Evolutionary conservation across 2,113 vertebrate genomes (phyloP), one percentile per base, ranked within the genome.

Genomic region (Heterotis niloticus): DNA sequence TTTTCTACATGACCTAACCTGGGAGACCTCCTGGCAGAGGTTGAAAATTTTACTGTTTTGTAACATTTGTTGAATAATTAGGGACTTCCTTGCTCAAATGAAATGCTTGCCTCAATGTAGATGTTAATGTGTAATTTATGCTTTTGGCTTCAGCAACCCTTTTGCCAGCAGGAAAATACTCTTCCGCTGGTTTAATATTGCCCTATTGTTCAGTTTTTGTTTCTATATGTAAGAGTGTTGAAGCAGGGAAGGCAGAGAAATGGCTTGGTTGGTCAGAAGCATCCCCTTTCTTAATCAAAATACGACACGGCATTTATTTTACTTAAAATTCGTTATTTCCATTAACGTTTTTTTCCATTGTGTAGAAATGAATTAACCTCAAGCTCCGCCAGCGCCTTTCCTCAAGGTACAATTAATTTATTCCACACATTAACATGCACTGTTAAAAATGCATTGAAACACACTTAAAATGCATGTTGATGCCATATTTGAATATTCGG

Each of bases 31-130:
- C 20, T 2, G 59, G 13, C 20, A 2, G 10, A 4, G 59, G 12
- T 56, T 52, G 34, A 74, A 54, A 74, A 51, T 7, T 16, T 74
- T 14, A 28, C 13, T 26, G n/a, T 1, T 20, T 62, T 28, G n/a
- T 56, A 57, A 74, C 57, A 51, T 74, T 54, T 74, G 71, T 74
- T 74, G 52, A 57, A 57, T 57, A 57, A 74, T 57, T 57, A 0
- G 71, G 23, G 11, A 52, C 54, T 74, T 57, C 57, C 57, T 51
- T 54, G 57, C 20, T 74, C 23, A 57, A 54, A 17, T 51, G 17
- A 57, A 57, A 74, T 59, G 23, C 52, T 74, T 52, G 26, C 54
- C 12, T 57, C 71, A 74, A 20, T 54, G 26, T 57, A 74, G 54
- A 23, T 59, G n/a, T 17, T 57, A 74, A 54, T 74, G 71, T 17